These are phyloP conservation scores for Tetranychus piercei DNA, from an alignment of 2,888 invertebrate species.

Conservation along the genomic window DNA sequence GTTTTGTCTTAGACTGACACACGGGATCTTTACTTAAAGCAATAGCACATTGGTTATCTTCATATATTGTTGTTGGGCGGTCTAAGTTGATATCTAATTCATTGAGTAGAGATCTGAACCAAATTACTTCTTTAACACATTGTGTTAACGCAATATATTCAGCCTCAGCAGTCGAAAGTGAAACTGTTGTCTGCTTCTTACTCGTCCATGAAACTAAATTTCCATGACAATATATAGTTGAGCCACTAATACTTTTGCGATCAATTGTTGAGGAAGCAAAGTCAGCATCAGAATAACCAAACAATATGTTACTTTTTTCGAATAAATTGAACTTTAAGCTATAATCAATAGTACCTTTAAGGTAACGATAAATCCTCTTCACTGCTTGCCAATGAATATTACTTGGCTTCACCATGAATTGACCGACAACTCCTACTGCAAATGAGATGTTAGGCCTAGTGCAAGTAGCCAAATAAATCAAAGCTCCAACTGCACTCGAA, in stretches of 20 bases:
- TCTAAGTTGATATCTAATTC: background rate
- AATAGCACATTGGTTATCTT: conserved; percentile 26
- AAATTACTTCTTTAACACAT: conserved; percentile 15
- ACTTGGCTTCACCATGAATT: conserved; percentile 7
- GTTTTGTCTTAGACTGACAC: conserved; percentile 24
- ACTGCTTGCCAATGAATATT: conserved; percentile 11
- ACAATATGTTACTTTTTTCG: background rate
- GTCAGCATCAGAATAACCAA: conserved; percentile 24
- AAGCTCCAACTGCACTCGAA: conserved; percentile 12
- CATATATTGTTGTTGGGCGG: conserved; percentile 1
- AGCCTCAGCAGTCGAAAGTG: conserved; percentile 20
- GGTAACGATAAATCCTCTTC: conserved; percentile 15
- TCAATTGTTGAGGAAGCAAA: conserved; percentile 22
- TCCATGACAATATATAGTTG: conserved; percentile 20
- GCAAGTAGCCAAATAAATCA: conserved; percentile 9
- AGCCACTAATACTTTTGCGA: conserved; percentile 10
- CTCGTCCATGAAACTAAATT: conserved; percentile 18
- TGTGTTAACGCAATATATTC: conserved; percentile 19
- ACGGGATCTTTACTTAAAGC: conserved; percentile 25
- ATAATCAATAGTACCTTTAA: conserved; percentile 13
- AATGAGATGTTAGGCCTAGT: conserved; percentile 18
- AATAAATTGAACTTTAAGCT: background rate
- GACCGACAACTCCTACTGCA: conserved; percentile 9
- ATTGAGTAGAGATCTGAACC: conserved; percentile 13
- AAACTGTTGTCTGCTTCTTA: conserved; percentile 19